Conservation (phyloP, 1,140 invertebrate species). For the Calephelis nemesis region DNA sequence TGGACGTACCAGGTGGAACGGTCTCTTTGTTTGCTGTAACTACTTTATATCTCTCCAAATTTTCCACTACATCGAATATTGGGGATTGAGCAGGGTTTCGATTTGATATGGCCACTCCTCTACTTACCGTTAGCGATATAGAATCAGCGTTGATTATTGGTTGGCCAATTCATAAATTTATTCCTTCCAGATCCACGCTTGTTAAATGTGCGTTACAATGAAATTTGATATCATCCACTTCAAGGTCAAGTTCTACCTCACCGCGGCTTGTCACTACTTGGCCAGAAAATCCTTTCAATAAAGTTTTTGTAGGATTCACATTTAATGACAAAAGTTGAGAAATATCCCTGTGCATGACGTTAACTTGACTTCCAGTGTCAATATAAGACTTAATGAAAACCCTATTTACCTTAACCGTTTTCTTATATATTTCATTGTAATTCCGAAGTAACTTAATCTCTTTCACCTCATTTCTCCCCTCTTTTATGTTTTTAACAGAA, state of each 20-base stretch:
- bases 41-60: not conserved
- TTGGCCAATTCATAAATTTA: not conserved
- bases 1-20: slow-evolving; percentile 14
- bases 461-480: not conserved
- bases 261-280: slow-evolving; percentile 14
- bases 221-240: slow-evolving; percentile 20
- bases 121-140: not conserved
- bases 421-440: slow-evolving; percentile 25
- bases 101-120: not conserved
- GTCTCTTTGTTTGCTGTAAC: not conserved
- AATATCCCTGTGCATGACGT: not conserved
- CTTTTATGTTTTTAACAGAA: too few species aligned
- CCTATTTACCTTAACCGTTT: slow-evolving; percentile 16
- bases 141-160: not conserved
- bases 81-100: not conserved
- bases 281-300: slow-evolving; percentile 23
- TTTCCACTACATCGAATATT: not conserved
- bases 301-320: slow-evolving; percentile 14
- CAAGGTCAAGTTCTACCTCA: slow-evolving; percentile 22
- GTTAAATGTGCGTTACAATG: not conserved
- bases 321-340: slow-evolving; percentile 7
- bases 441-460: slow-evolving; percentile 12
- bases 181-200: not conserved
- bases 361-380: slow-evolving; percentile 26
- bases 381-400: slow-evolving; percentile 22